These are phyloP conservation scores for Nyctibius grandis DNA, from an alignment of 2,797 vertebrate genomes.

Conservation along the genomic window DNA sequence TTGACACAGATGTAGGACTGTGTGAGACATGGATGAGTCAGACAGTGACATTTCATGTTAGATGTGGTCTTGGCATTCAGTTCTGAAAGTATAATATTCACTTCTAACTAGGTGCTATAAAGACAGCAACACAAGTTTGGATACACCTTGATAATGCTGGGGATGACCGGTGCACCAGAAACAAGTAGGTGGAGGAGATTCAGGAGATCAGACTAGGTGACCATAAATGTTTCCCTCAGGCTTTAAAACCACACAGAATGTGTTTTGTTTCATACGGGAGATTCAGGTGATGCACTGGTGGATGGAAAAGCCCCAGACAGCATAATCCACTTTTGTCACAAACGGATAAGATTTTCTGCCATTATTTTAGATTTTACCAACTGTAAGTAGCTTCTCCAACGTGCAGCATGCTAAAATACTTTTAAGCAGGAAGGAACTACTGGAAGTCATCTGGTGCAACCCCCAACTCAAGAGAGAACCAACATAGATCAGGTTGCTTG, in stretches of 20 bases:
- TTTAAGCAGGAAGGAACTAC: background rate
- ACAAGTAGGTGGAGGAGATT: background rate
- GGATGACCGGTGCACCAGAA: background rate
- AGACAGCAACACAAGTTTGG: background rate
- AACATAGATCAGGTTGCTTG: background rate
- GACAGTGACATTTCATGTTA: background rate
- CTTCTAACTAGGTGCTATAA: background rate
- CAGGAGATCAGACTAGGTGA: accelerated
- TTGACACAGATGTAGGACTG: background rate
- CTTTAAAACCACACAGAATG: background rate
- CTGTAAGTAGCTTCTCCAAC: background rate
- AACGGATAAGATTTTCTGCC: background rate
- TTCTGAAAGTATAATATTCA: background rate
- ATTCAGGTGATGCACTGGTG: background rate
- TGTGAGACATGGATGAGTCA: background rate
- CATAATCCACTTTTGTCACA: background rate
- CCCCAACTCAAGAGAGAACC: background rate
- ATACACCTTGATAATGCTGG: background rate
- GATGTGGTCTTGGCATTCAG: background rate
- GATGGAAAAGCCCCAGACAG: background rate
- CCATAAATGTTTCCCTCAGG: background rate
- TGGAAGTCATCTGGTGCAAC: background rate
- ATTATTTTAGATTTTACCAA: background rate
- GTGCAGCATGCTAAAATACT: background rate
- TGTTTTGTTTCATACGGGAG: background rate